A percentile compares a stretch with the other conserved stretches of the same genome.
Conservation (phyloP, 2,113 vertebrate species). For the Rhinichthys klamathensis region DNA sequence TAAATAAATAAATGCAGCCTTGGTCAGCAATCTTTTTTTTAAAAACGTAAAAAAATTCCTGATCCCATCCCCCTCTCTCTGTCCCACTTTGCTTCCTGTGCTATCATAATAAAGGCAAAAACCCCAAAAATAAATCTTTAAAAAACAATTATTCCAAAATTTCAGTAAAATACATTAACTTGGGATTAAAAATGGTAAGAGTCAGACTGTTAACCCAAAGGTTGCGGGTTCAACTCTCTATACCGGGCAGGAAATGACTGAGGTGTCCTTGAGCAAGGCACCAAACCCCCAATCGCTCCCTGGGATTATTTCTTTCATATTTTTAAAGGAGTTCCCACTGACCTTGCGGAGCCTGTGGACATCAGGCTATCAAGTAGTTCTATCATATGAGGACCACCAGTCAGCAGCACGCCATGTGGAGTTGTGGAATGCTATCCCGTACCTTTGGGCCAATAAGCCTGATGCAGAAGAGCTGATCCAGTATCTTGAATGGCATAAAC, state of each 20-base stretch:
- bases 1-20: neutral
- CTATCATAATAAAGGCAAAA: too few relatives aligned
- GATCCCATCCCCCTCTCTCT: too few relatives aligned
- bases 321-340: conserved; percentile 71
- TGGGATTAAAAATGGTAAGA: too few relatives aligned
- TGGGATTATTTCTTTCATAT: neutral
- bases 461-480: conserved; percentile 72
- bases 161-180: neutral
- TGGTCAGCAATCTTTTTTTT: neutral
- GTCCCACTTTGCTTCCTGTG: too few relatives aligned
- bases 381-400: conserved; percentile 80
- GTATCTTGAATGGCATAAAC: conserved; percentile 81
- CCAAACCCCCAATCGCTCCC: too few relatives aligned
- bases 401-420: conserved; percentile 65
- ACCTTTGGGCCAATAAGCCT: conserved; percentile 86
- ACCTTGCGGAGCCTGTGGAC: conserved; percentile 84
- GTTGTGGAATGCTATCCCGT: conserved; percentile 84
- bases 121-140: neutral
- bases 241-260: too few relatives aligned
- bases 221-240: too few relatives aligned
- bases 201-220: too few relatives aligned
- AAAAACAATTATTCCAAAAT: neutral
- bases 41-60: too few relatives aligned
- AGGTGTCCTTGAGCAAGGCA: too few relatives aligned
- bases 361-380: conserved; percentile 80